phyloP scores from a whole-genome alignment of 2,113 vertebrate genomes.

The Verasper variegatus region DNA sequence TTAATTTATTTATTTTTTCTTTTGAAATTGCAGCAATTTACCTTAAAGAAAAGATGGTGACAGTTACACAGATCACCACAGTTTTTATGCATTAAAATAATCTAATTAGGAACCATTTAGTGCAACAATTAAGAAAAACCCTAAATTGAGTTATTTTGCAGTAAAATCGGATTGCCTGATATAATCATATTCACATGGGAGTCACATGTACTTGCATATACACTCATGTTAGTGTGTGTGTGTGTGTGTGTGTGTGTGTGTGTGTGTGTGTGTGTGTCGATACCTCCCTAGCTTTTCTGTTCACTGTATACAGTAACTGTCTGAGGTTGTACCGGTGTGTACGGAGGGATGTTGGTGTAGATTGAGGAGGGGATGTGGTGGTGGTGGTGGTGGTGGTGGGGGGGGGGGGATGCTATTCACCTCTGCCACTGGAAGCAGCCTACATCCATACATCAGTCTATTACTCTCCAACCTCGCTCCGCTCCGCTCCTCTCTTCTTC shows the following conservation, averaged over 20 bases:
- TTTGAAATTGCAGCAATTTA: no score
- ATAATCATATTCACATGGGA: background rate
- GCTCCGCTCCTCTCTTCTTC: slow-evolving; percentile 85
- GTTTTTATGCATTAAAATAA: background rate
- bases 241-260: background rate
- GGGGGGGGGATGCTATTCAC: slow-evolving; percentile 90
- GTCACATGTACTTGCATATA: background rate
- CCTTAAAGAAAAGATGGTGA: no score
- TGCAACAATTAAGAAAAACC: background rate
- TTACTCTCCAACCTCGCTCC: slow-evolving; percentile 82
- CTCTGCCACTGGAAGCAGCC: slow-evolving; percentile 93
- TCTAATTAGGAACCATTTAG: background rate
- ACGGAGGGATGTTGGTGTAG: background rate
- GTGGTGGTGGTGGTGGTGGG: no score
- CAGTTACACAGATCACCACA: background rate
- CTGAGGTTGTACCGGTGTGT: slow-evolving; percentile 23
- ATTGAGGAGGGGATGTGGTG: slow-evolving; percentile 7
- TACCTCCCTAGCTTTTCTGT: background rate
- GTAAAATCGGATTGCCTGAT: background rate
- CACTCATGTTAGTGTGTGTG: background rate
- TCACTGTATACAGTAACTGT: slow-evolving; percentile 16
- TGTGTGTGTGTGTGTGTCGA: background rate
- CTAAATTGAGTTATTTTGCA: background rate
- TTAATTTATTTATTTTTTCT: no score
- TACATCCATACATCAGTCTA: slow-evolving; percentile 96